Evolutionary conservation across 2,888 invertebrate species (phyloP).

Genomic region (Emmelina monodactyla): DNA sequence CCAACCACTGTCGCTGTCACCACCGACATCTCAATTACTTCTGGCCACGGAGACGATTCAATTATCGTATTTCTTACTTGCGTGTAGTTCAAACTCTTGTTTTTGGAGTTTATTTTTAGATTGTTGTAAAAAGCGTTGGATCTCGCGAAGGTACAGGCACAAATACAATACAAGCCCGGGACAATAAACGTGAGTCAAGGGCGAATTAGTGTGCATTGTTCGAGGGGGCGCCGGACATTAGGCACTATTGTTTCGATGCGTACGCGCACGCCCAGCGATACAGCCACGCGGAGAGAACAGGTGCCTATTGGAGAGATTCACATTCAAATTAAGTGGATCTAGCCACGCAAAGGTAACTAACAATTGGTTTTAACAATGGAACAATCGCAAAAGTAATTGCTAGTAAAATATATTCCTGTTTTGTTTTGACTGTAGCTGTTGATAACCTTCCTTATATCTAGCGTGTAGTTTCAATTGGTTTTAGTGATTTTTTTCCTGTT

Average conservation of each 20-base stretch:
- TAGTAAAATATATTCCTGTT: too few species aligned
- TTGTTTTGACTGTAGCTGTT: too few species aligned
- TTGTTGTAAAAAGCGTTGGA: not conserved
- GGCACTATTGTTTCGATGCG: conserved; percentile 6
- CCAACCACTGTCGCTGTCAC: not conserved
- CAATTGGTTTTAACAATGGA: not conserved
- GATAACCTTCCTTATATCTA: too few species aligned
- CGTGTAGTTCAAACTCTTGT: too few species aligned
- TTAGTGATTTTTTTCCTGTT: too few species aligned
- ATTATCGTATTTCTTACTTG: not conserved
- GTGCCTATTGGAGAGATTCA: not conserved
- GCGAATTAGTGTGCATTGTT: conserved; percentile 8
- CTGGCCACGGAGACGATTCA: not conserved
- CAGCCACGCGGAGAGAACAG: not conserved
- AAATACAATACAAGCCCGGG: not conserved
- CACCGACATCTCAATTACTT: not conserved
- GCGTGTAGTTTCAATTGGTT: too few species aligned
- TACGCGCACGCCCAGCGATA: conserved; percentile 1
- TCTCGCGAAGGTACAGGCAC: not conserved
- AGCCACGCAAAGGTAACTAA: not conserved
- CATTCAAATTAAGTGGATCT: not conserved
- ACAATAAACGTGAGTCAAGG: conserved; percentile 1
- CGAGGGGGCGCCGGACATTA: conserved; percentile 4
- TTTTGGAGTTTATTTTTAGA: not conserved
- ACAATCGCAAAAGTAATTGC: not conserved